phyloP scores from a whole-genome alignment of 2,113 vertebrate species.

The Pycnonotus jocosus region DNA sequence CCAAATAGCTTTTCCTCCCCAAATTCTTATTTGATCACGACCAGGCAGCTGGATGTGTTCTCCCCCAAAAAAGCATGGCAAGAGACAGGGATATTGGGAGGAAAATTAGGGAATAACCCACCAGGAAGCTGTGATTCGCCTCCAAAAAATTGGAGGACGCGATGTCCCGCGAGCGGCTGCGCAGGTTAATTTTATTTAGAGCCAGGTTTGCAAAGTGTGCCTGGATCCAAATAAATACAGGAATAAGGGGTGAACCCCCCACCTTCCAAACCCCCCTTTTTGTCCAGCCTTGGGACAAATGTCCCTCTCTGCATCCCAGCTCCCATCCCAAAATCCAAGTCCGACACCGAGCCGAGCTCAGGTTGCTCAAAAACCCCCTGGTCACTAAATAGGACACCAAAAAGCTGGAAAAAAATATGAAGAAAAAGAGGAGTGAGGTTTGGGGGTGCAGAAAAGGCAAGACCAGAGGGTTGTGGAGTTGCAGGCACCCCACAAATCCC shows the following conservation, averaged over 20 bases:
- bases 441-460: not conserved
- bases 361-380: not conserved
- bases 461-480: not conserved
- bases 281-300: not conserved
- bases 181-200: fast-evolving
- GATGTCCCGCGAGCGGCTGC: fast-evolving
- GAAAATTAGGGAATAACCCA: not conserved
- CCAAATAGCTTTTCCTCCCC: not conserved
- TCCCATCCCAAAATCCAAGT: not conserved
- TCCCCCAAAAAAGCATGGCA: fast-evolving
- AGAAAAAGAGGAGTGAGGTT: not conserved
- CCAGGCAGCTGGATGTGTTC: fast-evolving
- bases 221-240: not conserved
- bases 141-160: not conserved
- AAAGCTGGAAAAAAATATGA: fast-evolving
- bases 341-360: fast-evolving
- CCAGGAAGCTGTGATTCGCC: fast-evolving
- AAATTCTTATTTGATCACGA: not conserved
- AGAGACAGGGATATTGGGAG: not conserved
- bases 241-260: not conserved
- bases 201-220: not conserved
- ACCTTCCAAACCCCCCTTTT: not conserved
- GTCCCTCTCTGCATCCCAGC: not conserved
- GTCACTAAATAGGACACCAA: not conserved
- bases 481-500: fast-evolving